phyloP scores from a whole-genome alignment of 2,113 vertebrate genomes.

The Poeciliopsis turrubarensis region DNA sequence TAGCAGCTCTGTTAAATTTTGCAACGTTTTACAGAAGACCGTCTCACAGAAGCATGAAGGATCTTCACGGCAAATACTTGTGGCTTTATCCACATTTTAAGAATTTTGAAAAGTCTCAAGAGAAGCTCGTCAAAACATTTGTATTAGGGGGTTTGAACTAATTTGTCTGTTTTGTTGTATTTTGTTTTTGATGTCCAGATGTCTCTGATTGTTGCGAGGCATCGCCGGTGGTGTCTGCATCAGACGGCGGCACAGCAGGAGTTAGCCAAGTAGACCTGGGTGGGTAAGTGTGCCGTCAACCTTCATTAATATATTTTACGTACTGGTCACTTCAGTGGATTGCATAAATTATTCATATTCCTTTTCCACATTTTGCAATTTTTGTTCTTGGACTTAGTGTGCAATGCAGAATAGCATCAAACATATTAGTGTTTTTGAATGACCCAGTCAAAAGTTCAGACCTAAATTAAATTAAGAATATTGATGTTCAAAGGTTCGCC shows the following conservation, averaged over 20 bases:
- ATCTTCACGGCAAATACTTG: background rate
- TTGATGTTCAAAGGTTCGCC: background rate
- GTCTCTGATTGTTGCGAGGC: conserved; percentile 52
- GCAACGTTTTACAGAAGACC: no score
- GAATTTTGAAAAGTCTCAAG: background rate
- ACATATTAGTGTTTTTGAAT: no score
- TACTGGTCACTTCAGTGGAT: no score
- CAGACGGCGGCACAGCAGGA: conserved; percentile 36
- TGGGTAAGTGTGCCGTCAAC: conserved; percentile 64
- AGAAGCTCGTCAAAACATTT: background rate
- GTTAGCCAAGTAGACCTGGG: conserved; percentile 65
- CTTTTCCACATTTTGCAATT: no score
- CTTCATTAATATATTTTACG: background rate
- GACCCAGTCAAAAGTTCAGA: background rate
- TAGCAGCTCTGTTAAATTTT: no score
- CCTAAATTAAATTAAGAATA: background rate
- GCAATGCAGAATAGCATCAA: no score
- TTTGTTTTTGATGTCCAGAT: conserved; percentile 34
- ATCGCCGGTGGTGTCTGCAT: conserved; percentile 46
- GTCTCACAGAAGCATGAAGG: background rate
- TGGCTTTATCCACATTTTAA: background rate
- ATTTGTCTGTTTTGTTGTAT: background rate
- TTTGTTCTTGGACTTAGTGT: no score
- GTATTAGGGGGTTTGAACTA: background rate
- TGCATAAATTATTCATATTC: no score